Base-by-base conservation (phyloP, 1,140 invertebrate species). In the Heliconius congener region DNA sequence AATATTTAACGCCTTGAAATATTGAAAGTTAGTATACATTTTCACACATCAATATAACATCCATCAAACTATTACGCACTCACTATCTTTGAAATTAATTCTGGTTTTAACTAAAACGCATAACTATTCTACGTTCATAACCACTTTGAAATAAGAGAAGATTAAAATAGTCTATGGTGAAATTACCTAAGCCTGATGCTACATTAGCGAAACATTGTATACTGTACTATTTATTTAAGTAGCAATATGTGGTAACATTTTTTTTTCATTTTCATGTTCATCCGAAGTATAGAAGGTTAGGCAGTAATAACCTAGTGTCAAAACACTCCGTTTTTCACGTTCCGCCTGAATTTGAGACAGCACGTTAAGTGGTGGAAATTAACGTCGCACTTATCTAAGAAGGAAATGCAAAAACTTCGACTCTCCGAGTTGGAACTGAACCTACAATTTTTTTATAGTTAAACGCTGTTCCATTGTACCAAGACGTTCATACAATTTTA, bases 381-480 rank as follows among this genome's bases (percentile, higher is more conserved):
- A 52, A 52, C 18, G 4, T 52, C 18, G 1, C 18, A 52, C 50
- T 52, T 52, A 4, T 1, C 1, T 19, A 18, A 52, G 50, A 19
- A 52, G 50, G 6, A 8, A 52, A 52, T 19, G 5, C 1, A 52
- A 52, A 19, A 8, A 52, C 19, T 8, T 52, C 4, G 8, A 18
- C 1, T 16, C 18, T 52, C 18, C 50, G 1, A 1, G 1, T 52
- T 1, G 18, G 16, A 18, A 19, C 6, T 8, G 16, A 19, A 52
- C 1, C 18, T 18, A 52, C 1, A 52, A 19, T 8, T 13, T 13
- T 52, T 18, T 3, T 19, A 0, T 46, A 46, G 0, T 4, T 8
- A 0, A 3, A 3, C 42, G 0, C 11, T 46, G 0, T 16, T 46
- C 42, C 4, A 46, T 0, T 16, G 13, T 46, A 0, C 13, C 2